Percentiles rank a stretch among this genome's conserved stretches.
Conservation (phyloP, 2,888 invertebrate genomes). For the Arge pagana region DNA sequence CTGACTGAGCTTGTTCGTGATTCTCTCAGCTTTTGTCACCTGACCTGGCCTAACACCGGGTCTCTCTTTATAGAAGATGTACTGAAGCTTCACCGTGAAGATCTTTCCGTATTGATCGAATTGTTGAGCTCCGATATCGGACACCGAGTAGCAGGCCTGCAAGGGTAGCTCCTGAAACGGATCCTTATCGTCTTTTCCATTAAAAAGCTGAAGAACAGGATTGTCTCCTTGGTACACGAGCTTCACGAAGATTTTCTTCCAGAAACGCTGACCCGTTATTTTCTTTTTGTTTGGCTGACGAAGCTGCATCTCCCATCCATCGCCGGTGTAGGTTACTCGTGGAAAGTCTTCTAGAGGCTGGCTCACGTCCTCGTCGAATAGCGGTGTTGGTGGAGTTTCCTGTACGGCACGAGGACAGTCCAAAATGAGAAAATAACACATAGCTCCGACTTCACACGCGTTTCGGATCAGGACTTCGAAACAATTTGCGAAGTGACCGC, state of each 20-base stretch:
- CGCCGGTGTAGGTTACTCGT: constrained; percentile 73
- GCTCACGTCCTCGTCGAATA: constrained; percentile 92
- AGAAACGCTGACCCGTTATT: constrained; percentile 91
- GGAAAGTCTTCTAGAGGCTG: constrained; percentile 92
- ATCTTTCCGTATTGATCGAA: constrained; percentile 99
- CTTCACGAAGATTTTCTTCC: constrained; percentile 95
- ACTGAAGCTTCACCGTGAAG: constrained; percentile 96
- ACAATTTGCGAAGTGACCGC: too few relatives aligned
- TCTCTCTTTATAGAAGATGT: constrained; percentile 96
- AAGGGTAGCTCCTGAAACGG: constrained; percentile 94
- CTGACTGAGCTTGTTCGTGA: constrained; percentile 89
- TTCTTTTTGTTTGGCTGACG: constrained; percentile 97
- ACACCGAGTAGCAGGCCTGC: constrained; percentile 93
- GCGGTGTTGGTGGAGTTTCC: constrained; percentile 89
- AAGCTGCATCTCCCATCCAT: constrained; percentile 96
- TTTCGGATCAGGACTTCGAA: too few relatives aligned
- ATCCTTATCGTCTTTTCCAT: constrained; percentile 82
- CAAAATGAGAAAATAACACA: constrained; percentile 54
- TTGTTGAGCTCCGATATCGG: constrained; percentile 94
- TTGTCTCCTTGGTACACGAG: constrained; percentile 79
- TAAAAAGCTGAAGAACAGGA: constrained; percentile 84
- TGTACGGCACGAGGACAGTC: too few relatives aligned
- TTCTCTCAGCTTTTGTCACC: constrained; percentile 89
- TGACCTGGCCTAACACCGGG: constrained; percentile 95
- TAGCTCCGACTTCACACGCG: too few relatives aligned